Percentiles rank a stretch among this genome's conserved stretches.
These are phyloP conservation scores for Festucalex cinctus DNA, from an alignment of 2,113 vertebrate species.

Conservation along the genomic window DNA sequence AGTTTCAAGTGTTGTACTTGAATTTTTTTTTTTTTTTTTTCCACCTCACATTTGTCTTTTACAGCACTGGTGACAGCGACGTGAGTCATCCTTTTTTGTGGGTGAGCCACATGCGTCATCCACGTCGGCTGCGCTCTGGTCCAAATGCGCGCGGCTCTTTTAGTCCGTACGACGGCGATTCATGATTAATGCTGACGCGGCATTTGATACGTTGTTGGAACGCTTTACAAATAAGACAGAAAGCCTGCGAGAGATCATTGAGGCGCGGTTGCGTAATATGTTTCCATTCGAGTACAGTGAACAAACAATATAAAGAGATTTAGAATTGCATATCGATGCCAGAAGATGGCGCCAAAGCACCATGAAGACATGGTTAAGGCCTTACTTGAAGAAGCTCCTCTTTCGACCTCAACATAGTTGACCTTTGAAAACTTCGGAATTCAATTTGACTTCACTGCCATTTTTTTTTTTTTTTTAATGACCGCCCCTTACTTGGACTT, in stretches of 20 bases:
- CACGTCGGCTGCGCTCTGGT: constrained; percentile 19
- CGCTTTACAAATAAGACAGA: neutral
- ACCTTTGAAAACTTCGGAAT: neutral
- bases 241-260: constrained; percentile 10
- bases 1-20: constrained; percentile 30
- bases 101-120: constrained; percentile 27
- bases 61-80: constrained; percentile 20
- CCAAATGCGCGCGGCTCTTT: constrained; percentile 5
- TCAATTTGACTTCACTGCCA: too few species aligned
- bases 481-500: too few species aligned
- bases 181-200: constrained; percentile 2
- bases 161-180: neutral
- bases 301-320: neutral
- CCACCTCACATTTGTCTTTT: constrained; percentile 37
- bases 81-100: constrained; percentile 28
- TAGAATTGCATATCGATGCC: neutral
- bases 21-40: constrained; percentile 9
- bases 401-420: neutral
- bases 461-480: too few species aligned
- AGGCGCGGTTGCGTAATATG: neutral
- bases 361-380: neutral
- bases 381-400: neutral
- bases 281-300: neutral
- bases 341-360: neutral
- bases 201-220: neutral